These are phyloP conservation scores for Chascanopsetta lugubris DNA, from an alignment of 2,113 vertebrate species.

Conservation along the genomic window DNA sequence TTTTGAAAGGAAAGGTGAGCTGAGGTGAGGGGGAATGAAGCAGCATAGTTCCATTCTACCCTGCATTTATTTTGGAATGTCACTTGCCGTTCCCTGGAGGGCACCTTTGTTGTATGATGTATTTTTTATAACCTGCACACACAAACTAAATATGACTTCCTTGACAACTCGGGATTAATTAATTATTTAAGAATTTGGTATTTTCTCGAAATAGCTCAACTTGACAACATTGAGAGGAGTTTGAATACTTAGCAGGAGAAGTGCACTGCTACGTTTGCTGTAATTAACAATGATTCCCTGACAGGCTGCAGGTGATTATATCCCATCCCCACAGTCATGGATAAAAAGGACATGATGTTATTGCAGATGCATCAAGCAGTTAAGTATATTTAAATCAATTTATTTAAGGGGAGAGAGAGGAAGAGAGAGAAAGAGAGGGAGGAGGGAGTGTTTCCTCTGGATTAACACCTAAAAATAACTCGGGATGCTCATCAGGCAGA, in stretches of 20 bases:
- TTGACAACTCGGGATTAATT: too few species aligned
- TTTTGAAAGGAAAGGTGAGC: too few species aligned
- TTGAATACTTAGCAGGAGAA: neutral
- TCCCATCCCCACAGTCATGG: neutral
- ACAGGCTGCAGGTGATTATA: neutral
- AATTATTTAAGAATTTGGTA: too few species aligned
- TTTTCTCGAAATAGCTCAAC: too few species aligned
- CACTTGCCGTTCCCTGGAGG: too few species aligned
- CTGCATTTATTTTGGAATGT: too few species aligned
- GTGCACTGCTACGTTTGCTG: neutral
- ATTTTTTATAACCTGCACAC: too few species aligned
- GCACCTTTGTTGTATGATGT: too few species aligned
- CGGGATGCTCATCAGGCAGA: constrained; percentile 60
- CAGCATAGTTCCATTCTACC: too few species aligned
- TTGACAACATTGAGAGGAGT: neutral
- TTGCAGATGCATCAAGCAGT: constrained; percentile 2
- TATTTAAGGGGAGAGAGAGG: constrained; percentile 12
- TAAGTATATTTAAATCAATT: constrained; percentile 34
- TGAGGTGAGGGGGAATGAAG: too few species aligned
- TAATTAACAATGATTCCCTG: neutral
- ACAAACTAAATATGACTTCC: too few species aligned
- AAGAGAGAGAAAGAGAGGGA: too few species aligned
- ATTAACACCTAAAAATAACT: constrained; percentile 67
- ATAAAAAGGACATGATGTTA: neutral
- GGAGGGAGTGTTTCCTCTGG: constrained; percentile 33